Evolutionary conservation across 2,113 vertebrate species (phyloP).

Genomic region (Cryptomyrus ogoouensis): DNA sequence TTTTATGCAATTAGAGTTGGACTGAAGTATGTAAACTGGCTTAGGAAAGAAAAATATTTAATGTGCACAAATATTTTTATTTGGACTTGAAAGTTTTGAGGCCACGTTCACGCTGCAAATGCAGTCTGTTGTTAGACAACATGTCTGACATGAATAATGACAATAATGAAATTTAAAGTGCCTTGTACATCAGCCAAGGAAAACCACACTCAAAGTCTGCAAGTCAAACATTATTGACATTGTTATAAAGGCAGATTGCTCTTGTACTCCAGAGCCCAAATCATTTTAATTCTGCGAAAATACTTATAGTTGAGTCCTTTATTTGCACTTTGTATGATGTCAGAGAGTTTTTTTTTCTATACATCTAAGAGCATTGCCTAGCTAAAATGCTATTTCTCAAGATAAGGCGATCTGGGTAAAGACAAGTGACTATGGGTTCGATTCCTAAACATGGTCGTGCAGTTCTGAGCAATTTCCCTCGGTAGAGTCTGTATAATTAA

Average conservation of each 20-base stretch:
- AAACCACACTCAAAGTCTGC: neutral
- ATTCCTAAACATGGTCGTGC: neutral
- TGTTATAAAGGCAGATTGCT: neutral
- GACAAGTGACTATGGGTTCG: neutral
- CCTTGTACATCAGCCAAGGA: neutral
- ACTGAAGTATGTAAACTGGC: neutral
- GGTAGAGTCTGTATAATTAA: neutral
- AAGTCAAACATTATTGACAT: neutral
- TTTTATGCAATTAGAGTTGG: neutral
- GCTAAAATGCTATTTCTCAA: neutral
- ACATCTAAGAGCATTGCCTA: neutral
- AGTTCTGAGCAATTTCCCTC: neutral
- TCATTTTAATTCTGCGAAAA: neutral
- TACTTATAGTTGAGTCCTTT: neutral
- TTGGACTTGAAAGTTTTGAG: neutral
- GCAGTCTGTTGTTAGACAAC: neutral
- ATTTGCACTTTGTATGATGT: neutral
- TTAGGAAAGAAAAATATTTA: neutral
- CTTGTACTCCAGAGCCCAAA: neutral
- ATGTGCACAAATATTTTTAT: neutral
- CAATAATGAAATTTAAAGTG: slow-evolving; percentile 2
- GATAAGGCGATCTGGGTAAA: neutral
- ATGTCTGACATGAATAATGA: neutral
- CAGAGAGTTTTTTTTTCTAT: neutral
- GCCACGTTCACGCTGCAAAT: neutral